These are phyloP conservation scores for Lepidurus packardi DNA, from an alignment of 1,140 invertebrate species.

Conservation along the genomic window DNA sequence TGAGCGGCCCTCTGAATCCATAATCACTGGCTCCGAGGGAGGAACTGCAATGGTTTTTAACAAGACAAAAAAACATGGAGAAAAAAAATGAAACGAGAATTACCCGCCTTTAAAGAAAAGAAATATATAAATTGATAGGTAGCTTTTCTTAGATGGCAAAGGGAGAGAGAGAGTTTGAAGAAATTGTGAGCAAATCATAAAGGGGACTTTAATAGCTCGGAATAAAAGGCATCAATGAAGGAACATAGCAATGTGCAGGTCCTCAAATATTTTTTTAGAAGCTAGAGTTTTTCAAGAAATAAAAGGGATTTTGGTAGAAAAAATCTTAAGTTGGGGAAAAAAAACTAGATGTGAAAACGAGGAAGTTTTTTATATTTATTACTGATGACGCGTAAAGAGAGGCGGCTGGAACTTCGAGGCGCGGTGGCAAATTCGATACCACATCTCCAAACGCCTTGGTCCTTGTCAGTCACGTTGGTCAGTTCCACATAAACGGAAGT, in stretches of 20 bases:
- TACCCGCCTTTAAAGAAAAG: background rate
- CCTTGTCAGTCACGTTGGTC: constrained; percentile 16
- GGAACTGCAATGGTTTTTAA: background rate
- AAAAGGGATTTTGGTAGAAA: background rate
- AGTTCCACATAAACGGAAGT: constrained; percentile 19
- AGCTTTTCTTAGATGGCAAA: background rate
- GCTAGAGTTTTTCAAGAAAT: background rate
- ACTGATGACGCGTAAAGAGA: constrained; percentile 4
- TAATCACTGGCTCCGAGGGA: background rate
- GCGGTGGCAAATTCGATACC: constrained; percentile 5
- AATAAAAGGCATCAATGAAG: background rate
- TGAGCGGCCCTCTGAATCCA: background rate
- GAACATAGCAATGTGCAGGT: background rate
- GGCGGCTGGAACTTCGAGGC: constrained; percentile 1
- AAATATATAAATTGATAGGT: background rate
- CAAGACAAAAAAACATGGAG: background rate
- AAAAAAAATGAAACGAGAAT: background rate
- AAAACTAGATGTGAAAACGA: background rate
- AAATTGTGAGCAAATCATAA: background rate
- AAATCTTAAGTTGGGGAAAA: background rate
- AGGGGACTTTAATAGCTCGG: background rate
- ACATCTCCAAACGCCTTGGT: constrained; percentile 14
- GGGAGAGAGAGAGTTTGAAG: background rate
- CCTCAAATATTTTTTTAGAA: background rate
- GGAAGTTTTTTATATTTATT: background rate